Percentiles rank a stretch among this genome's conserved stretches.
phyloP scores from a whole-genome alignment of 2,797 vertebrate genomes.

The Nasua narica region DNA sequence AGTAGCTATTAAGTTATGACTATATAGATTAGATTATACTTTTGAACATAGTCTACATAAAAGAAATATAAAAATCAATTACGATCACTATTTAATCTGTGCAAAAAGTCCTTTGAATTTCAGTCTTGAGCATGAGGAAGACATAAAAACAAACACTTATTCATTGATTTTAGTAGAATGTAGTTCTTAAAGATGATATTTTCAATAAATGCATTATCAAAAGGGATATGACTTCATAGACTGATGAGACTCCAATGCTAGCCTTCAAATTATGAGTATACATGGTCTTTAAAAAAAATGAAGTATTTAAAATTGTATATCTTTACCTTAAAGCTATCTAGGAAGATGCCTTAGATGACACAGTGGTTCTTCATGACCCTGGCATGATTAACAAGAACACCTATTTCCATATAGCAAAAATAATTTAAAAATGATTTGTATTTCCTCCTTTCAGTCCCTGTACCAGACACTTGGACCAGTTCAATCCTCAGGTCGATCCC shows the following conservation, averaged over 20 bases:
- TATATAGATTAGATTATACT: not conserved
- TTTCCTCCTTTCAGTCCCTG: not conserved
- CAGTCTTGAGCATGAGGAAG: not conserved
- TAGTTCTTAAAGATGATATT: not conserved
- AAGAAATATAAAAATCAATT: constrained; percentile 1
- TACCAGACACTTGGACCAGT: not conserved
- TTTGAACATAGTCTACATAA: not conserved
- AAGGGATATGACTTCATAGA: not conserved
- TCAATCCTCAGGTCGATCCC: not conserved
- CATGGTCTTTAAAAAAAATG: constrained; percentile 2
- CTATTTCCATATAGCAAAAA: not conserved
- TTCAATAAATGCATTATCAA: constrained; percentile 12
- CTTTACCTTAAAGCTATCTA: not conserved
- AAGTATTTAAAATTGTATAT: not conserved
- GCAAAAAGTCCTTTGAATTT: not conserved
- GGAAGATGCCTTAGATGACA: not conserved
- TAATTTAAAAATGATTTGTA: not conserved
- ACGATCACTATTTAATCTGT: not conserved
- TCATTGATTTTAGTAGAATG: not conserved
- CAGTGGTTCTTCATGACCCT: not conserved
- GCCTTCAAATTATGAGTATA: not conserved
- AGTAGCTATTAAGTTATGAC: not conserved
- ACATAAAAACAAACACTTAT: not conserved
- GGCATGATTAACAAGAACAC: not conserved
- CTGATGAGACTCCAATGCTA: not conserved